These are phyloP conservation scores for Anthoscopus minutus DNA, from an alignment of 2,113 vertebrate genomes.

Conservation along the genomic window DNA sequence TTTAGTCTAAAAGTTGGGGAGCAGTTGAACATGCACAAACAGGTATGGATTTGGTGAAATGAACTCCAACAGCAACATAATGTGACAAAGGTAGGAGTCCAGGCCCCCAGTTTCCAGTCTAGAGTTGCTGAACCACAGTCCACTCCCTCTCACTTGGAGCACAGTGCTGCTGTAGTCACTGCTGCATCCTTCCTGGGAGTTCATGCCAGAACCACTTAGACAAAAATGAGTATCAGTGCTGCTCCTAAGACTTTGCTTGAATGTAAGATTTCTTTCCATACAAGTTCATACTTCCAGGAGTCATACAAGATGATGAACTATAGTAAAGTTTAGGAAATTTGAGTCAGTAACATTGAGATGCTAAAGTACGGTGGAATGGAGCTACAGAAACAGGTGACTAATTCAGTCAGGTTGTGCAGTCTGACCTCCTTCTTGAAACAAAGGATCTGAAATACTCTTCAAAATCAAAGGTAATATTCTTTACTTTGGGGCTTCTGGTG, in stretches of 20 bases:
- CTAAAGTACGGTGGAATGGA: not conserved
- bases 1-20: not conserved
- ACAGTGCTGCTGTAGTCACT: not conserved
- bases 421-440: not conserved
- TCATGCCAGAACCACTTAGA: not conserved
- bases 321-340: not conserved
- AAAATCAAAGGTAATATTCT: not conserved
- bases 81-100: not conserved
- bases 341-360: not conserved
- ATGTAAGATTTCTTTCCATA: not conserved
- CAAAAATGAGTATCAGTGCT: not conserved
- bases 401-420: not conserved
- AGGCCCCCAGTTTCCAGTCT: not conserved
- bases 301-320: not conserved
- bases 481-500: not conserved
- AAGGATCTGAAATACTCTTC: not conserved
- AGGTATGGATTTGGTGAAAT: not conserved
- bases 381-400: not conserved
- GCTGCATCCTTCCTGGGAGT: not conserved
- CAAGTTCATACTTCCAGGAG: not conserved
- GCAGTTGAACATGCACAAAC: not conserved
- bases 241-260: not conserved
- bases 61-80: not conserved
- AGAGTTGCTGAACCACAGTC: not conserved
- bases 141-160: not conserved